A percentile compares a stretch with the other conserved stretches of the same genome.
phyloP scores from a whole-genome alignment of 1,140 invertebrate genomes.

The Papilio polytes region DNA sequence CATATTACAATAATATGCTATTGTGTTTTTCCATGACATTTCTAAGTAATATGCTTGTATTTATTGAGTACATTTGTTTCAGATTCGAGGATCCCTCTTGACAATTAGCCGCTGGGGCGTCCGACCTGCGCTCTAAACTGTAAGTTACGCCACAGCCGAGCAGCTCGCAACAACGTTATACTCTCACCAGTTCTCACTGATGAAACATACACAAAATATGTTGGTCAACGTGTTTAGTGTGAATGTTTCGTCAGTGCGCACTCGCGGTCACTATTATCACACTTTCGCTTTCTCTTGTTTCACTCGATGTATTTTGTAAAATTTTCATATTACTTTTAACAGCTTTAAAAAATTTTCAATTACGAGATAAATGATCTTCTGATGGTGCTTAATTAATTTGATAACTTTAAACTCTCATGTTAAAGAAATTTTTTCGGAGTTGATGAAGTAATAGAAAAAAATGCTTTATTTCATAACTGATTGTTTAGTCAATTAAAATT shows the following conservation, averaged over 20 bases:
- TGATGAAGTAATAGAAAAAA: not conserved
- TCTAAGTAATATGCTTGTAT: not conserved
- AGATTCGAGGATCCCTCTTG: slow-evolving; percentile 85
- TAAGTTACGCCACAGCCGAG: slow-evolving; percentile 76
- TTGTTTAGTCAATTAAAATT: slow-evolving; percentile 40
- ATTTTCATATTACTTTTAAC: not conserved
- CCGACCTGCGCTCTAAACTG: slow-evolving; percentile 86
- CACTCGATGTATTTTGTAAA: not conserved
- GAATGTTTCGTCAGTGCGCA: not conserved
- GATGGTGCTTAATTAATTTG: too few species aligned
- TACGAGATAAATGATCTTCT: not conserved
- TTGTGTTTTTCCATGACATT: not conserved
- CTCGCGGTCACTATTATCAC: slow-evolving; percentile 25
- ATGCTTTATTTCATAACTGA: slow-evolving; percentile 13
- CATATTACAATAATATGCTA: not conserved
- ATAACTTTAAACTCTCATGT: too few species aligned
- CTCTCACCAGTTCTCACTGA: not conserved
- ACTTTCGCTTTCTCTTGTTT: not conserved
- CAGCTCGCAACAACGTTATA: slow-evolving; percentile 59
- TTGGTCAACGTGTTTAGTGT: not conserved
- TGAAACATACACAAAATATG: slow-evolving; percentile 10
- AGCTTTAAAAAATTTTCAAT: not conserved
- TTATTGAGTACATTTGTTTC: slow-evolving; percentile 53
- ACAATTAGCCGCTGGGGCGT: slow-evolving; percentile 89
- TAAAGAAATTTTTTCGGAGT: not conserved